Conservation (phyloP, 1,140 invertebrate species). For the Mamestra configurata region DNA sequence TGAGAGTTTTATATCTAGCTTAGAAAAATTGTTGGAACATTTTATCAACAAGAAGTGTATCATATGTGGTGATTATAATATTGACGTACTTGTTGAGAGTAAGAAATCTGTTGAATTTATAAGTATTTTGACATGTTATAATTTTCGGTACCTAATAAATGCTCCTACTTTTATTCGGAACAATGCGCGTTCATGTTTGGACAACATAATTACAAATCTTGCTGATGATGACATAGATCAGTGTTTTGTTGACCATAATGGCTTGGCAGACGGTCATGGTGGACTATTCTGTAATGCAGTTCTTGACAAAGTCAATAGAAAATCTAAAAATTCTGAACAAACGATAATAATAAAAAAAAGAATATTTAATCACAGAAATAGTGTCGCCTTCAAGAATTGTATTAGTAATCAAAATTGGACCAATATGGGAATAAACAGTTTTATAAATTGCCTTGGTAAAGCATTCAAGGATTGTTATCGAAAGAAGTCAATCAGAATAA, state of each 20-base stretch:
- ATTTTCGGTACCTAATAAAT: background rate
- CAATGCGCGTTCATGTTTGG: background rate
- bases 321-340: too few species aligned
- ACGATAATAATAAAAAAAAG: too few species aligned
- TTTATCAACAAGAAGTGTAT: background rate
- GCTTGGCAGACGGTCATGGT: constrained; percentile 5
- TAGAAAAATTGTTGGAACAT: constrained; percentile 1
- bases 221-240: background rate
- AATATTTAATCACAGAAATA: too few species aligned
- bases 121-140: background rate
- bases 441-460: too few species aligned
- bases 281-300: background rate
- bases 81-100: background rate
- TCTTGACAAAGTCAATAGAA: too few species aligned
- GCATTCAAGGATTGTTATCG: too few species aligned
- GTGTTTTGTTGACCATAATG: background rate
- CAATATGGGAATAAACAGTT: too few species aligned
- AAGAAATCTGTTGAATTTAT: background rate
- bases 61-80: too few species aligned
- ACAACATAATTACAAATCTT: background rate
- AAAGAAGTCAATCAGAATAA: too few species aligned
- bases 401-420: too few species aligned
- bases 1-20: background rate
- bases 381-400: too few species aligned
- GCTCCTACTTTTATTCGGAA: background rate